A percentile compares a stretch with the other conserved stretches of the same genome.
Conservation (phyloP, 2,113 vertebrate species). For the Toxotes jaculatrix region DNA sequence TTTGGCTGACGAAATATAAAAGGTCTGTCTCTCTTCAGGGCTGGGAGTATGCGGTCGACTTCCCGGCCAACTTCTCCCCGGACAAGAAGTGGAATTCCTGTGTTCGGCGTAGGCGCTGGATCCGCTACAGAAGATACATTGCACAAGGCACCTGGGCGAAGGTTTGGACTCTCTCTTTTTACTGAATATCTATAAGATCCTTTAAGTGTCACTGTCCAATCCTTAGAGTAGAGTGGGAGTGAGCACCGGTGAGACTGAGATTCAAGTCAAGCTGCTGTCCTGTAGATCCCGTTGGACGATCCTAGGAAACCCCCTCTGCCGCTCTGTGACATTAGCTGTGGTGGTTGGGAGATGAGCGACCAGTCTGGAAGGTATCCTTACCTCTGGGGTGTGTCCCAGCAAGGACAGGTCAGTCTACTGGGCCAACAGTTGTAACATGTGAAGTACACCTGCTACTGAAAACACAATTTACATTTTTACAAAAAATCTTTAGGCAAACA, state of each 20-base stretch:
- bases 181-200: not conserved
- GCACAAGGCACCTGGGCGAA: constrained; percentile 93
- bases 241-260: not conserved
- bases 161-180: constrained; percentile 71
- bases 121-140: constrained; percentile 95
- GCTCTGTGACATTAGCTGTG: constrained; percentile 93
- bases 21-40: constrained; percentile 81
- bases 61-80: constrained; percentile 93
- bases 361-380: constrained; percentile 90
- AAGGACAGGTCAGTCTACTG: constrained; percentile 90
- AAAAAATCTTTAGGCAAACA: not conserved
- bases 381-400: constrained; percentile 94
- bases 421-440: not conserved
- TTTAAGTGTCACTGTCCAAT: not conserved
- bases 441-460: not conserved
- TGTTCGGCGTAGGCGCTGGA: constrained; percentile 94
- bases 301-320: constrained; percentile 86
- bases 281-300: constrained; percentile 80
- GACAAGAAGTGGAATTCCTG: constrained; percentile 98
- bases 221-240: not conserved
- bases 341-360: constrained; percentile 94
- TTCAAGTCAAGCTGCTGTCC: not conserved
- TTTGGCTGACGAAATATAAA: not conserved
- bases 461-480: too few species aligned
- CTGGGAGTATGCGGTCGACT: constrained; percentile 97